phyloP scores from a whole-genome alignment of 2,113 vertebrate genomes.

The Alethe castanea region DNA sequence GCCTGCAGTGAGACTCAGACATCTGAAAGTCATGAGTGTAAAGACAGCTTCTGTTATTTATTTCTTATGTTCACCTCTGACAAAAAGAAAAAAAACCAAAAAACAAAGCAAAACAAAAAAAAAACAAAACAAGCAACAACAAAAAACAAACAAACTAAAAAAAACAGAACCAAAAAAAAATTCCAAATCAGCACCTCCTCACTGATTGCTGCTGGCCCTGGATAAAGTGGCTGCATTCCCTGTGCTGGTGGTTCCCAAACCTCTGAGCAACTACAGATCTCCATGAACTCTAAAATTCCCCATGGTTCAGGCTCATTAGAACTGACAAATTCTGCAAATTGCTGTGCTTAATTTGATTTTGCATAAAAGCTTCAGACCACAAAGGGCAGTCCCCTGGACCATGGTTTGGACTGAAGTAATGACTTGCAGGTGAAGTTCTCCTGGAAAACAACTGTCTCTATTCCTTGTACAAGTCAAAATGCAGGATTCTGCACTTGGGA shows the following conservation, averaged over 20 bases:
- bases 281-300: not conserved
- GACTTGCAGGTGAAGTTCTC: not conserved
- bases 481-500: not conserved
- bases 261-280: not conserved
- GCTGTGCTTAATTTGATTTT: not conserved
- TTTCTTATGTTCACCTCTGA: not conserved
- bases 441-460: not conserved
- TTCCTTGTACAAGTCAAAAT: not conserved
- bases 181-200: not conserved
- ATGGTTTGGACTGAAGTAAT: not conserved
- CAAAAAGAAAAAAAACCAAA: not conserved
- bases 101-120: not conserved
- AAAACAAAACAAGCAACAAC: not conserved
- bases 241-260: not conserved
- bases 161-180: no score
- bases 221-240: not conserved
- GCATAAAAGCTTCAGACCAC: not conserved
- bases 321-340: not conserved
- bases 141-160: no score
- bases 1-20: not conserved
- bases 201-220: not conserved
- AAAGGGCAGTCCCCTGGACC: not conserved
- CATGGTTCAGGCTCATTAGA: not conserved
- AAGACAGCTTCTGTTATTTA: not conserved
- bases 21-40: not conserved